Conservation (phyloP, 1,140 invertebrate genomes). For the Halyomorpha halys region DNA sequence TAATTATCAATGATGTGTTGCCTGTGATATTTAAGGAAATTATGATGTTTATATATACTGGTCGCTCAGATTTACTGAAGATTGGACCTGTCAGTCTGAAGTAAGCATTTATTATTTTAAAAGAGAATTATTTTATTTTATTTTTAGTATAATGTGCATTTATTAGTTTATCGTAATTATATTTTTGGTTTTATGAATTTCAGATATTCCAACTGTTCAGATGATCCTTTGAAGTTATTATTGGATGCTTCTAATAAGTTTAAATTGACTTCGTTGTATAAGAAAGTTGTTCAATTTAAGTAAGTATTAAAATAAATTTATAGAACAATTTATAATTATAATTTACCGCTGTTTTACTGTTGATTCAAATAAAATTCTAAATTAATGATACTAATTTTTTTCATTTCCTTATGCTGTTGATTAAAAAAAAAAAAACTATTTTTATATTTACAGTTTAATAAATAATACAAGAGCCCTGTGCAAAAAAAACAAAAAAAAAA, state of each 20-base stretch:
- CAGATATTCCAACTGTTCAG: constrained; percentile 17
- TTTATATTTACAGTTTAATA: too few relatives aligned
- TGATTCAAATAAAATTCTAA: too few relatives aligned
- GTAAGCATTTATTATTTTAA: constrained; percentile 28
- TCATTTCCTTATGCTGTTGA: too few relatives aligned
- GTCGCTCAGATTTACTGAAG: constrained; percentile 48
- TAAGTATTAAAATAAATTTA: constrained; percentile 3
- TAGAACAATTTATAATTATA: neutral
- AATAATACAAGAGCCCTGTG: too few relatives aligned
- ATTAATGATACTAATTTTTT: too few relatives aligned
- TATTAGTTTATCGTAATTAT: neutral
- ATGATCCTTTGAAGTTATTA: constrained; percentile 43
- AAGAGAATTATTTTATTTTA: neutral
- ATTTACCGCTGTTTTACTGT: too few relatives aligned
- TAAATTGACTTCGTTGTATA: constrained; percentile 2
- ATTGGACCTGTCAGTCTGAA: constrained; percentile 38
- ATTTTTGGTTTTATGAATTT: neutral
- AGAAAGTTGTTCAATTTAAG: constrained; percentile 15
- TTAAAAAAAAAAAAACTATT: too few relatives aligned
- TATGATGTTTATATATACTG: constrained; percentile 54
- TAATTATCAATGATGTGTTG: constrained; percentile 42
- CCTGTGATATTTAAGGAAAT: constrained; percentile 53
- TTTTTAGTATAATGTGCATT: neutral
- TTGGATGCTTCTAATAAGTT: constrained; percentile 43
- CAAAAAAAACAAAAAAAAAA: too few relatives aligned